Evolutionary conservation across 2,113 vertebrate genomes (phyloP).

Genomic region (Microcebus jonahi): DNA sequence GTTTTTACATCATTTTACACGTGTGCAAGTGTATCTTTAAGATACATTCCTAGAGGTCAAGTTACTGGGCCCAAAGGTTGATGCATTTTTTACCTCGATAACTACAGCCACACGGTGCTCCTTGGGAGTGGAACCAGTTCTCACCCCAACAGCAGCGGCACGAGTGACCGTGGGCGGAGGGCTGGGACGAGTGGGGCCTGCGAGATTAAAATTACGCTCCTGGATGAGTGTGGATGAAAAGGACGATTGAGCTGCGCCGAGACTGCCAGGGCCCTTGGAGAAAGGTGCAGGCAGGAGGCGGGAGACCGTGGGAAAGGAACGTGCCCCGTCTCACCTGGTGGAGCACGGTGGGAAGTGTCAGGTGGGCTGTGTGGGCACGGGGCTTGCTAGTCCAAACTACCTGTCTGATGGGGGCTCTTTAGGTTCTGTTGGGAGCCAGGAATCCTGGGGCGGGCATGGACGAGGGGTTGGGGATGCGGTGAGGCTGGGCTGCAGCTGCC

Average conservation of each 20-base stretch:
- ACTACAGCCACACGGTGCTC: not conserved
- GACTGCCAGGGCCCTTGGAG: rapidly evolving
- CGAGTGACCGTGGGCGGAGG: not conserved
- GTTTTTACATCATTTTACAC: not conserved
- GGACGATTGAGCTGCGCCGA: not conserved
- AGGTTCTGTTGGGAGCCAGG: not conserved
- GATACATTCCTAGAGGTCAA: not conserved
- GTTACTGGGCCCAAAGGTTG: not conserved
- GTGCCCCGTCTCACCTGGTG: not conserved
- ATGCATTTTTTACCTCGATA: not conserved
- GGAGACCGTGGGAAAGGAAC: not conserved
- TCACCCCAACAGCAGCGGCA: rapidly evolving
- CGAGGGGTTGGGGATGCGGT: not conserved
- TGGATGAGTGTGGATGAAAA: not conserved
- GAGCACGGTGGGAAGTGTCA: not conserved
- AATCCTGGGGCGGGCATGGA: not conserved
- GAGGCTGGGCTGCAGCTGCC: not conserved
- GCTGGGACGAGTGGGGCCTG: not conserved
- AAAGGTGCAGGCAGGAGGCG: not conserved
- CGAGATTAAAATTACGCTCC: not conserved
- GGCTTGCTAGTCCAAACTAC: not conserved
- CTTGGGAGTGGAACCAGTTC: not conserved
- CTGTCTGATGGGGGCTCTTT: not conserved
- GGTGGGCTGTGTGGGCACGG: not conserved
- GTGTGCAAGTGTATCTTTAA: not conserved